A percentile compares a stretch with the other conserved stretches of the same genome.
These are phyloP conservation scores for Latrodectus geometricus DNA, from an alignment of 1,140 invertebrate genomes.

Conservation along the genomic window DNA sequence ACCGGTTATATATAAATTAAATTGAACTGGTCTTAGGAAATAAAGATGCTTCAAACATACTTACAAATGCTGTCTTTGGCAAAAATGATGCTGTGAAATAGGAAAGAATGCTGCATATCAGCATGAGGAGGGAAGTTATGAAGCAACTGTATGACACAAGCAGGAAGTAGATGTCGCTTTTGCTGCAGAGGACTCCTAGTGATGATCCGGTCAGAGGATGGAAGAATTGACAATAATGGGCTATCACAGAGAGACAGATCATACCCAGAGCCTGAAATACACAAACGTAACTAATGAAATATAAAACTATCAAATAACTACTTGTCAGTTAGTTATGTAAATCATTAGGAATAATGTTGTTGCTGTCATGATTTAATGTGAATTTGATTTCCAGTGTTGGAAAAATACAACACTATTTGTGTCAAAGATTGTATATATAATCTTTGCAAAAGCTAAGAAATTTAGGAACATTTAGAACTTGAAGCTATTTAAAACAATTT, in stretches of 20 bases:
- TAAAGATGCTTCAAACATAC: constrained; percentile 65
- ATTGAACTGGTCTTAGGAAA: not conserved
- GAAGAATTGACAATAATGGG: constrained; percentile 72
- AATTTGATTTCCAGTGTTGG: too few relatives aligned
- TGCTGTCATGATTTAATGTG: too few relatives aligned
- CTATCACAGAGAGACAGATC: constrained; percentile 78
- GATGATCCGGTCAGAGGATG: constrained; percentile 21
- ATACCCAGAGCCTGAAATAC: constrained; percentile 78
- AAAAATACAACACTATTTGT: too few relatives aligned
- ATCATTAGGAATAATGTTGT: too few relatives aligned
- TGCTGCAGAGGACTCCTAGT: constrained; percentile 58
- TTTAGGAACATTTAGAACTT: too few relatives aligned
- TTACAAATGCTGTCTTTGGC: constrained; percentile 86
- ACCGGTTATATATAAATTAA: not conserved
- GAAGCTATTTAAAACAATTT: too few relatives aligned
- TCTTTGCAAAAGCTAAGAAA: too few relatives aligned
- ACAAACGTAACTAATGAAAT: too few relatives aligned
- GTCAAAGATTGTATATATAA: too few relatives aligned
- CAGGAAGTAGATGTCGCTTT: constrained; percentile 79
- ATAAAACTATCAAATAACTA: too few relatives aligned
- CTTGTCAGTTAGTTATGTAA: too few relatives aligned
- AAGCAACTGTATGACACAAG: constrained; percentile 80
- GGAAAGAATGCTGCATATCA: constrained; percentile 80
- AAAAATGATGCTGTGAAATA: constrained; percentile 82
- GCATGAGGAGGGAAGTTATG: constrained; percentile 79